Evolutionary conservation across 1,140 invertebrate species (phyloP), one percentile per base, ranked within the genome.

Genomic region (Sarcophaga bullata): DNA sequence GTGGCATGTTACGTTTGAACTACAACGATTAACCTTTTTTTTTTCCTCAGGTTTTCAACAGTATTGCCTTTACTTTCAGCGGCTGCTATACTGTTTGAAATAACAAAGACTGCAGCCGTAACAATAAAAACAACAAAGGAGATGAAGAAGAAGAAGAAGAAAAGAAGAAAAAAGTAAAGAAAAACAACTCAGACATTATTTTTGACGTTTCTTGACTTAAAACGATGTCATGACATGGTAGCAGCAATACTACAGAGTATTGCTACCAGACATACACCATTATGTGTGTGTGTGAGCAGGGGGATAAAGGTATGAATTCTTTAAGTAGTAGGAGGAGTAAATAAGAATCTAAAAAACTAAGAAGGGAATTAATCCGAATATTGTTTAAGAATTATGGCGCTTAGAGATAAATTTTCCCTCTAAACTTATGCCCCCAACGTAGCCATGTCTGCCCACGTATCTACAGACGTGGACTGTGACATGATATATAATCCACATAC

Each of bases 151-250:
- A 37, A 37, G 25, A 37, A 37, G 25, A 37, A 37, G 62, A 25
- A 54, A 5, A 10, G 19, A 5, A 10, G 19, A 72, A 25, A 72
- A 7, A 8, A 17, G 3, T 3, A 72, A 19, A 72, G 6, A n/a
- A 76, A 15, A 10, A 19, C 17, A 9, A 78, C 46, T 4, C n/a
- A 78, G 75, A 52, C 48, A 78, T 78, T 78, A 50, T 78, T 52
- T 78, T 78, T 52, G 48, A 52, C 48, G 48, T 78, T 78, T 52
- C 75, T 25, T 68, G 17, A 19, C 62, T 78, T 78, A 52, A 78
- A 78, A 78, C 75, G 75, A 78, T 78, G 75, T 78, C 75, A 78
- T 78, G 75, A 78, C 75, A 78, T 78, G 75, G 75, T 52, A 78
- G 75, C 73, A 37, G 68, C n/a, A 49, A n/a, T 49, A 47, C 8